phyloP scores from a whole-genome alignment of 2,113 vertebrate species.

The Piprites chloris region DNA sequence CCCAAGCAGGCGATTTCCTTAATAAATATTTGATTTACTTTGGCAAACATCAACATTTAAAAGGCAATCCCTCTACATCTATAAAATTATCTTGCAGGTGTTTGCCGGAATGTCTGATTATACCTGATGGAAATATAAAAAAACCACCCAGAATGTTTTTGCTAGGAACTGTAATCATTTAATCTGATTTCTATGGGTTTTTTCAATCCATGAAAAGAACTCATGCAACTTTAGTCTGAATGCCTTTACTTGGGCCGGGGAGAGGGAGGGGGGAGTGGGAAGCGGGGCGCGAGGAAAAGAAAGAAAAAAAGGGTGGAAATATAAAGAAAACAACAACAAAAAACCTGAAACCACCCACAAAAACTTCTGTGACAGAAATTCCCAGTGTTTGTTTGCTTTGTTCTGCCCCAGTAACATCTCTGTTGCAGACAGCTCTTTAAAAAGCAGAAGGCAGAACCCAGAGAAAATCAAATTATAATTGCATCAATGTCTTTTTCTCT shows the following conservation, averaged over 20 bases:
- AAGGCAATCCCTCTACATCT: not conserved
- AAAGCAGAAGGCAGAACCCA: not conserved
- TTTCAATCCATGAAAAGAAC: not conserved
- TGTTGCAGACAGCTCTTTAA: not conserved
- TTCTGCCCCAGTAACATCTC: not conserved
- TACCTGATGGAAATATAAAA: not conserved
- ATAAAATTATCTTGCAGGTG: not conserved
- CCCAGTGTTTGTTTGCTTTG: not conserved
- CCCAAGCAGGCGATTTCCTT: not conserved
- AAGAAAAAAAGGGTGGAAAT: no score
- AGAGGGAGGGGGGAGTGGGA: no score
- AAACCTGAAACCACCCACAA: not conserved
- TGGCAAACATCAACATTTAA: slow-evolving; percentile 33
- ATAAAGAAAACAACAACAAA: not conserved
- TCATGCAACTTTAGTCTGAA: not conserved
- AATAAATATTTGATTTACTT: slow-evolving; percentile 47
- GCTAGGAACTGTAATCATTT: not conserved
- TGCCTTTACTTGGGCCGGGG: not conserved
- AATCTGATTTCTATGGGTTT: not conserved
- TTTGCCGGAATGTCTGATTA: not conserved
- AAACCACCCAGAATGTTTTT: not conserved
- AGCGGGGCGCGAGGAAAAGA: no score
- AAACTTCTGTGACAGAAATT: not conserved
- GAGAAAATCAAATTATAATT: not conserved
- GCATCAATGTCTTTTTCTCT: not conserved